Base-by-base conservation (phyloP, 2,888 invertebrate species). In the Piscicola geometra region DNA sequence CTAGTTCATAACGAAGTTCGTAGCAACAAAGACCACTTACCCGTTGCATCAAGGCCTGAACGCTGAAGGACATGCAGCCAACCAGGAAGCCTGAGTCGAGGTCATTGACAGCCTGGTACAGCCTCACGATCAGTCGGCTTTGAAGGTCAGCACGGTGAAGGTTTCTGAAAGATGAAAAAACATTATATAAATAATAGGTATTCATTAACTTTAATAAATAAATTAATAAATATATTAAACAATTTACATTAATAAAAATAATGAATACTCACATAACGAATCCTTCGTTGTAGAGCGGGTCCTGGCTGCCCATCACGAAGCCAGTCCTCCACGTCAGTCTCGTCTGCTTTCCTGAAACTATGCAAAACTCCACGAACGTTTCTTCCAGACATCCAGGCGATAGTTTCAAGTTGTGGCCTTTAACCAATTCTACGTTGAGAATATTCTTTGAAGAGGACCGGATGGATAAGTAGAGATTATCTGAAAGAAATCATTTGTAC, bases 41-140 rank as follows among this genome's bases (percentile, higher is more conserved):
- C 60, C 60, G 21, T 56, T 56, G 60, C 9, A 56, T 9, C 25
- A 56, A 21, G n/a, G 15, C n/a, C 5, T 18, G 3, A 5, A 56
- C 25, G 60, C n/a, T 56, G 25, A 56, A 56, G 5, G 60, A 56
- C 60, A 56, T 56, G 60, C 60, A 56, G 60, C 60, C 60, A 56
- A 56, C n/a, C 3, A 56, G 60, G 60, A 56, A 15, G 25, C 60
- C 60, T 18, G 60, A 25, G n/a, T 56, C 60, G 3, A 18, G n/a
- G 21, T 56, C 60, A 25, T 56, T 25, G 60, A 18, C n/a, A n/a
- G 60, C 60, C 5, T 56, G 60, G 25, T 15, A 56, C 60, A 56
- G n/a, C 60, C 60, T 56, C 25, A 56, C 25, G 5, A 56, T 5
- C 15, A 56, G 60, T 5, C 60, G 60, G 25, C 60, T 56, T 56